Base-by-base conservation (phyloP, 2,888 invertebrate genomes). In the Drosophila phalerata region DNA sequence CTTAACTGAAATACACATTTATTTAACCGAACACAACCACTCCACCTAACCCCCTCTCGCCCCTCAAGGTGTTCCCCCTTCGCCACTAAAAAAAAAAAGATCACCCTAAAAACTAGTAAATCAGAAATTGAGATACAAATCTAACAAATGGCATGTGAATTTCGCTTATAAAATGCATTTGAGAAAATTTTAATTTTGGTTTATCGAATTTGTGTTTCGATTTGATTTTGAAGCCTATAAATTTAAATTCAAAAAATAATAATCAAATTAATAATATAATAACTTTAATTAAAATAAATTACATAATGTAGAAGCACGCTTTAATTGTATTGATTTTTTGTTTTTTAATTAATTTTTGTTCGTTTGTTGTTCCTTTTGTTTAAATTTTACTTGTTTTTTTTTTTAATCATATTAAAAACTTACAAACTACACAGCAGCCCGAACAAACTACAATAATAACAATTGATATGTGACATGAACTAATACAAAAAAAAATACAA, bases 121-220 rank as follows among this genome's bases (percentile, higher is more conserved):
- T 74, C 48, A 63, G 37, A 48, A 64, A 42, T 42, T 57, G 55
- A 55, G 43, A 47, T 43, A 49, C 43, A 63, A 56, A 19, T 49
- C 48, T 69, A 64, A 70, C 48, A 85, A 87, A 79, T 81, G 87
- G 90, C 89, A 90, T 90, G 89, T 81, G 88, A 87, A 88, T 85
- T 90, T 87, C 84, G 90, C 90, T 90, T 90, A 73, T 67, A 73
- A 72, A 80, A 69, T 79, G 81, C 80, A 89, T 85, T 81, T 57
- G 45, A 53, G 63, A 32, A 52, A 38, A 17, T 43, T 71, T 70
- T 48, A 53, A 42, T 68, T 70, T 76, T 19, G 32, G 64, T 56
- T 66, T 45, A 49, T 60, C 15, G 58, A 68, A 42, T 42, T 78
- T 69, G 57, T 60, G 73, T 79, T 69, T 65, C 58, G 25, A 52